Base-by-base conservation (phyloP, 2,888 invertebrate species). In the Brachyptera risi region DNA sequence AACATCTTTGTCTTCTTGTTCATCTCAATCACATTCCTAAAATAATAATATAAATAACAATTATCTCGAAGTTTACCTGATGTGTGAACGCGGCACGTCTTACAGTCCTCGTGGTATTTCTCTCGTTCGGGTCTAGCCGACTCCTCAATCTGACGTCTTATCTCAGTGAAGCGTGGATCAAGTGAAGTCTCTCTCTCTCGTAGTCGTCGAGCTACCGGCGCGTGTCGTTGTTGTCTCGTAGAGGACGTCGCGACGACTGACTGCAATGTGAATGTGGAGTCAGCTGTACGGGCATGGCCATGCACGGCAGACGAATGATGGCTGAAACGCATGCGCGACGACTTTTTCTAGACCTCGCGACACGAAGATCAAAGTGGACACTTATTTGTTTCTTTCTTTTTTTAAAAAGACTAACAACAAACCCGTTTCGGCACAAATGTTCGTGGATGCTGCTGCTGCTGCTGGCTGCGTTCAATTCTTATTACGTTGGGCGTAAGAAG, bases 221-320 rank as follows among this genome's bases (percentile, higher is more conserved):
- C 19, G 23, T 21, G 23, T 23, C 47, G 47, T 24, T 47, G 47
- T n/a, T 3, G 21, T 4, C 47, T 47, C 47, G 23, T 2, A 3
- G 47, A 19, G 9, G 21, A 21, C 47, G 47, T 47, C 47, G 47
- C 47, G 47, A 47, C 47, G 47, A 47, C 47, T 47, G 47, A 24
- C 5, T 11, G 3, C 24, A 11, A 47, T 24, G 21, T 3, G 21
- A 2, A 47, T n/a, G 47, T 24, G 47, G 19, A 24, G 19, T 47
- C 47, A 47, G 47, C 47, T 47, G 47, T 47, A 4, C 24, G n/a
- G n/a, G n/a, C n/a, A n/a, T n/a, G n/a, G n/a, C n/a, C n/a, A n/a
- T n/a, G n/a, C n/a, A n/a, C n/a, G n/a, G n/a, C n/a, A n/a, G n/a
- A n/a, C n/a, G n/a, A n/a, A n/a, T n/a, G n/a, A n/a, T n/a, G n/a